Conservation (phyloP, 2,113 vertebrate genomes). For the Cyanoramphus novaezelandiae region DNA sequence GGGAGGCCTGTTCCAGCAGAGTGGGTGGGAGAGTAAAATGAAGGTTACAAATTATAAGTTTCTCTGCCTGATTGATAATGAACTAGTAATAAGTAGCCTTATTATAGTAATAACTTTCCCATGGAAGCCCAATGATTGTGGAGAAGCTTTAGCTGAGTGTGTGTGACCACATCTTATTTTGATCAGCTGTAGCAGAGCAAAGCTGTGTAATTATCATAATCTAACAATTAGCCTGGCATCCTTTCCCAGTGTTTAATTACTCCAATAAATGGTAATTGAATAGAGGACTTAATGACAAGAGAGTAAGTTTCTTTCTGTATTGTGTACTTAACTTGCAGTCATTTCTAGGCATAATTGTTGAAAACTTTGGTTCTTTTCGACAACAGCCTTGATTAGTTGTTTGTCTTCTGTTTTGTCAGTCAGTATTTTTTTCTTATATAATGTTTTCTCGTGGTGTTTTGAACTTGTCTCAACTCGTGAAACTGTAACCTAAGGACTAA, state of each 20-base stretch:
- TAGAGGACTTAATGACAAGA: slow-evolving; percentile 78
- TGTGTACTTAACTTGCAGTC: slow-evolving; percentile 69
- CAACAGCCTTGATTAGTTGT: slow-evolving; percentile 39
- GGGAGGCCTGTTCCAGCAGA: slow-evolving; percentile 75
- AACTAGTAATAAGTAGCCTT: slow-evolving; percentile 82
- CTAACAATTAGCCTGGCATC: slow-evolving; percentile 92
- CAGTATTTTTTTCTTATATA: slow-evolving; percentile 30
- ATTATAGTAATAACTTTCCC: slow-evolving; percentile 51
- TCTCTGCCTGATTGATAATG: slow-evolving; percentile 84
- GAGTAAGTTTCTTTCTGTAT: slow-evolving; percentile 74
- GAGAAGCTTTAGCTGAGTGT: slow-evolving; percentile 72
- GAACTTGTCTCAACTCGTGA: not conserved
- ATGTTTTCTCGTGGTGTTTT: slow-evolving; percentile 34
- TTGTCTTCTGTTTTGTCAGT: slow-evolving; percentile 22
- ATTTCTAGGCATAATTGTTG: slow-evolving; percentile 50
- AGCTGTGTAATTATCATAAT: slow-evolving; percentile 92
- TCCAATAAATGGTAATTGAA: slow-evolving; percentile 82
- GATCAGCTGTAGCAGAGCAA: slow-evolving; percentile 88
- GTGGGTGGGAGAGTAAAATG: slow-evolving; percentile 4
- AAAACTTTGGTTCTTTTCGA: slow-evolving; percentile 1
- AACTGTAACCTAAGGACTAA: not conserved
- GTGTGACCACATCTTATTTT: slow-evolving; percentile 82
- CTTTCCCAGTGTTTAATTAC: slow-evolving; percentile 90
- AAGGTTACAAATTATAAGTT: slow-evolving; percentile 77
- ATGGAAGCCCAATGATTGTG: slow-evolving; percentile 69